These are phyloP conservation scores for Lepidochrysops patricia DNA, from an alignment of 2,888 invertebrate species.

Conservation along the genomic window DNA sequence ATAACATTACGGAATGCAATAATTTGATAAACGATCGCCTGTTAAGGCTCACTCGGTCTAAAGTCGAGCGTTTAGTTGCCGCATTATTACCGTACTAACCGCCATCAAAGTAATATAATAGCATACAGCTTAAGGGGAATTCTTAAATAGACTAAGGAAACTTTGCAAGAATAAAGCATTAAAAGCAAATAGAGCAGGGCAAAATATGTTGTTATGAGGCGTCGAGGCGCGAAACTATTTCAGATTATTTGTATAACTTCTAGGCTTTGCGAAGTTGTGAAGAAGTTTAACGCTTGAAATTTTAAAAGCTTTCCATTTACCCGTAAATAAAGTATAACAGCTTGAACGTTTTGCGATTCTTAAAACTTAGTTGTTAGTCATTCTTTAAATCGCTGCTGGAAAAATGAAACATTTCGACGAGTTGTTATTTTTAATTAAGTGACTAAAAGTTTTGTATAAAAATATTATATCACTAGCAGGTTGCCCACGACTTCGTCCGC, in stretches of 20 bases:
- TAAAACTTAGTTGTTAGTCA: conserved; percentile 19
- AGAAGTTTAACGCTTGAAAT: conserved; percentile 42
- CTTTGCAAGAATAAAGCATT: conserved; percentile 29
- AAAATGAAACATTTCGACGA: conserved; percentile 4
- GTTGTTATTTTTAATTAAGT: neutral
- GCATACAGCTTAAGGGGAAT: conserved; percentile 26
- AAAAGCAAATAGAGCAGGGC: conserved; percentile 35
- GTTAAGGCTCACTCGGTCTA: neutral
- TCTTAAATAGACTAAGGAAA: conserved; percentile 34
- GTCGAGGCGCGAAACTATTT: conserved; percentile 39
- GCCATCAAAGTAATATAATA: conserved; percentile 25
- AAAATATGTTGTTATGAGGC: conserved; percentile 45
- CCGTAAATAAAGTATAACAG: conserved; percentile 24
- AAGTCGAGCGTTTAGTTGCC: neutral
- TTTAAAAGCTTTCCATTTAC: conserved; percentile 45
- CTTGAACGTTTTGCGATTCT: conserved; percentile 20
- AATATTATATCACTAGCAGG: no score
- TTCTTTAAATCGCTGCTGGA: conserved; percentile 13
- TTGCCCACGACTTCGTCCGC: no score
- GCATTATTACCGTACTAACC: conserved; percentile 18
- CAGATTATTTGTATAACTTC: conserved; percentile 48
- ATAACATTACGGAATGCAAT: neutral
- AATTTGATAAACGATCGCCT: conserved; percentile 6
- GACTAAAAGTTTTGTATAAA: neutral
- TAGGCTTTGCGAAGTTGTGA: conserved; percentile 41